Evolutionary conservation across 2,888 invertebrate species (phyloP).

Genomic region (Dryobotodes eremita): DNA sequence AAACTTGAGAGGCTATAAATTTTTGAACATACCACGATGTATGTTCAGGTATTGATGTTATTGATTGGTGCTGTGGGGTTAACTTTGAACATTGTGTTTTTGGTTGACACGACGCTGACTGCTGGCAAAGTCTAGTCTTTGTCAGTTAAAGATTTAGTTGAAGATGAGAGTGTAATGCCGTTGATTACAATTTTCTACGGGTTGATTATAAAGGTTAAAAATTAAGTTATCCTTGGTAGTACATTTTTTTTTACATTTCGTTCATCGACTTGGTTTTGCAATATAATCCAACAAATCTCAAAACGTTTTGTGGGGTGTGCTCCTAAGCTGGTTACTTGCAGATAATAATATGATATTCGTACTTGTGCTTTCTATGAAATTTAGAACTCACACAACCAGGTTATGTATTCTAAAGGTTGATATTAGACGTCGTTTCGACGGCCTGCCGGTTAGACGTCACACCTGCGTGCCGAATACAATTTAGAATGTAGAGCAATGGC

Average conservation of each 20-base stretch:
- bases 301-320: neutral
- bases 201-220: neutral
- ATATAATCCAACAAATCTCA: neutral
- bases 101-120: neutral
- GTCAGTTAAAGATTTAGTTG: neutral
- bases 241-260: neutral
- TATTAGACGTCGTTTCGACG: conserved; percentile 15
- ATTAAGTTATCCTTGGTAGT: neutral
- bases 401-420: conserved; percentile 2
- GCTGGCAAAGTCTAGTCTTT: neutral
- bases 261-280: neutral
- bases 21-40: conserved; percentile 49
- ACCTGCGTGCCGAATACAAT: conserved; percentile 51
- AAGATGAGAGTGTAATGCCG: neutral
- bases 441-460: conserved; percentile 26
- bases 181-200: conserved; percentile 4
- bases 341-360: too few relatives aligned
- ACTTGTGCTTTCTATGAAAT: too few relatives aligned
- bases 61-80: conserved; percentile 18
- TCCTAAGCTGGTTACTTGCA: neutral
- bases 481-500: conserved; percentile 34
- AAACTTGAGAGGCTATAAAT: conserved; percentile 48
- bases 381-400: too few relatives aligned
- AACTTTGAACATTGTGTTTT: conserved; percentile 2
- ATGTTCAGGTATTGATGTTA: neutral